Evolutionary conservation across 2,113 vertebrate species (phyloP).

Genomic region (Actenoides hombroni): DNA sequence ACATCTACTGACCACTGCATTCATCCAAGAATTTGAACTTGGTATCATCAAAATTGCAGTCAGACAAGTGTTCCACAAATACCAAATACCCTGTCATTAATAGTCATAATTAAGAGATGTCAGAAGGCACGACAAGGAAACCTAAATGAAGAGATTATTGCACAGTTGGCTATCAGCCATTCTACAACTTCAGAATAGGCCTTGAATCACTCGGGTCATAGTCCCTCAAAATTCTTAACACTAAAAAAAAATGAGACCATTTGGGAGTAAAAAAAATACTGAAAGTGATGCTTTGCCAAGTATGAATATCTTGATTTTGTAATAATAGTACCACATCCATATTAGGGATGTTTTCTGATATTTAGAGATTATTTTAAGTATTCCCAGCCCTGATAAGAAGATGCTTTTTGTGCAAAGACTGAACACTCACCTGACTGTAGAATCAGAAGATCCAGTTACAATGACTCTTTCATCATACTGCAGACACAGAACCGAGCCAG

Average conservation of each 20-base stretch:
- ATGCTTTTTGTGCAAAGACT: neutral
- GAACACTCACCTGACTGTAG: slow-evolving; percentile 89
- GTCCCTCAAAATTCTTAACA: neutral
- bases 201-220: neutral
- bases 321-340: neutral
- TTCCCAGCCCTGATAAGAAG: neutral
- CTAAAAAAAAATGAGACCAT: neutral
- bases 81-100: neutral
- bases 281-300: neutral
- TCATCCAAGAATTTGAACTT: neutral
- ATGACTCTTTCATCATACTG: slow-evolving; percentile 98
- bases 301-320: neutral
- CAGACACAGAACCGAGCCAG: slow-evolving; percentile 96
- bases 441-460: slow-evolving; percentile 97
- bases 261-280: neutral
- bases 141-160: neutral
- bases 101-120: neutral
- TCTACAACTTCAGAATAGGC: neutral
- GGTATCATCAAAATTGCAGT: neutral
- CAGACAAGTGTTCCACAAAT: neutral
- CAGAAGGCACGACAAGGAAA: neutral
- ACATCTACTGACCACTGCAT: neutral
- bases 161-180: neutral
- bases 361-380: neutral
- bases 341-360: neutral